phyloP scores from a whole-genome alignment of 1,140 invertebrate genomes.

The Planococcus citri region DNA sequence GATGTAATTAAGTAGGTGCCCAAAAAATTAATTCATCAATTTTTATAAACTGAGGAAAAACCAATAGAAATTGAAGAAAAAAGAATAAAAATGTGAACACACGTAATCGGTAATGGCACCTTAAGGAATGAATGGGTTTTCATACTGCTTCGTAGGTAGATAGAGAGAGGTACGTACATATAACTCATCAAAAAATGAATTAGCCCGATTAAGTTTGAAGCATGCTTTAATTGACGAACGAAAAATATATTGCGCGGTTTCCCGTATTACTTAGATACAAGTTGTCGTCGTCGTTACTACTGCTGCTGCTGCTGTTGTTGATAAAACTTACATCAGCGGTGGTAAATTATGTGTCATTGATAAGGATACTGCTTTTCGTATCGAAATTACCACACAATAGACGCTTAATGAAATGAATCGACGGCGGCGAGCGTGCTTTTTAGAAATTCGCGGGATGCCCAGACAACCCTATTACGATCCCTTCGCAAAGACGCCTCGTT shows the following conservation, averaged over 20 bases:
- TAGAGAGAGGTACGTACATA: too few species aligned
- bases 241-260: slow-evolving; percentile 5
- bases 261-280: neutral
- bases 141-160: too few species aligned
- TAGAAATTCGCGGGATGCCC: slow-evolving; percentile 13
- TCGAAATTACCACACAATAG: slow-evolving; percentile 9
- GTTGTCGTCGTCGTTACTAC: neutral
- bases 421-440: slow-evolving; percentile 12
- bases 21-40: too few species aligned
- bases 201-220: slow-evolving; percentile 19
- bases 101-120: too few species aligned
- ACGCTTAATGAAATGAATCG: slow-evolving; percentile 18
- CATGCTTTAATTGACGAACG: neutral
- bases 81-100: too few species aligned
- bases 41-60: too few species aligned
- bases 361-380: slow-evolving; percentile 13
- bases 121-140: too few species aligned
- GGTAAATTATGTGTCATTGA: slow-evolving; percentile 19
- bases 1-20: too few species aligned
- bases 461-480: slow-evolving; percentile 11
- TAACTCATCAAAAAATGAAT: neutral
- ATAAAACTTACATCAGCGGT: slow-evolving; percentile 18
- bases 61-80: too few species aligned
- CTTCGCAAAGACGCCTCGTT: slow-evolving; percentile 14
- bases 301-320: too few species aligned